Evolutionary conservation across 2,888 invertebrate genomes (phyloP).

Genomic region (Drosophila tanythrix): DNA sequence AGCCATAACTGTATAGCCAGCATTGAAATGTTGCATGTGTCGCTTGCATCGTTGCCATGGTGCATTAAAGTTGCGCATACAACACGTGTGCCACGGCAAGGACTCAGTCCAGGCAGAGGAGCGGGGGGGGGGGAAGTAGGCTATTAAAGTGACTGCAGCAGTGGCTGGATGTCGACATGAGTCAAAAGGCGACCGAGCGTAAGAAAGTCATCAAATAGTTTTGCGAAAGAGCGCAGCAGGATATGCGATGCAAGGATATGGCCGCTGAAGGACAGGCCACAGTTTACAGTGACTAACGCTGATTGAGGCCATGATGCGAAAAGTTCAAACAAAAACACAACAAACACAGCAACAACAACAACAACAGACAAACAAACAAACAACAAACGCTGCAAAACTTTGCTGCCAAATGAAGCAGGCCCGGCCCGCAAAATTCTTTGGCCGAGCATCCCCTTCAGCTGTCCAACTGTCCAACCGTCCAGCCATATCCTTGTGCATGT

Average conservation of each 20-base stretch:
- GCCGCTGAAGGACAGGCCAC: constrained; percentile 33
- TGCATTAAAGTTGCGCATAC: constrained; percentile 56
- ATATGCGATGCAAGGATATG: constrained; percentile 47
- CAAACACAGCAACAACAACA: constrained; percentile 10
- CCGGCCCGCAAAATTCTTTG: constrained; percentile 33
- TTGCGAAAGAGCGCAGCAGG: constrained; percentile 41
- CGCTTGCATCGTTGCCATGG: constrained; percentile 31
- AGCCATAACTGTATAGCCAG: neutral
- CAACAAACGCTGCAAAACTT: constrained; percentile 37
- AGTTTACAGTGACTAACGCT: constrained; percentile 57
- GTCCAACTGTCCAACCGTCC: neutral
- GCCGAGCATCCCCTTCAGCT: constrained; percentile 21
- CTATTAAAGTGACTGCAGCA: constrained; percentile 35
- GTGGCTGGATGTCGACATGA: constrained; percentile 41
- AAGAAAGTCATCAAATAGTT: constrained; percentile 76
- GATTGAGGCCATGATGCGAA: constrained; percentile 75
- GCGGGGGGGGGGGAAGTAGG: neutral
- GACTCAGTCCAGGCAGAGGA: neutral
- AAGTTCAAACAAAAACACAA: constrained; percentile 59
- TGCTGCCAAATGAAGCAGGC: constrained; percentile 62
- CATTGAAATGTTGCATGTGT: constrained; percentile 57
- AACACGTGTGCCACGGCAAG: constrained; percentile 36
- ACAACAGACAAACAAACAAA: constrained; percentile 35
- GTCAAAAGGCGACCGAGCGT: constrained; percentile 59
- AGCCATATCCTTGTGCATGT: constrained; percentile 37